Base-by-base conservation (phyloP, 2,888 invertebrate species). In the Sepioteuthis lessoniana region DNA sequence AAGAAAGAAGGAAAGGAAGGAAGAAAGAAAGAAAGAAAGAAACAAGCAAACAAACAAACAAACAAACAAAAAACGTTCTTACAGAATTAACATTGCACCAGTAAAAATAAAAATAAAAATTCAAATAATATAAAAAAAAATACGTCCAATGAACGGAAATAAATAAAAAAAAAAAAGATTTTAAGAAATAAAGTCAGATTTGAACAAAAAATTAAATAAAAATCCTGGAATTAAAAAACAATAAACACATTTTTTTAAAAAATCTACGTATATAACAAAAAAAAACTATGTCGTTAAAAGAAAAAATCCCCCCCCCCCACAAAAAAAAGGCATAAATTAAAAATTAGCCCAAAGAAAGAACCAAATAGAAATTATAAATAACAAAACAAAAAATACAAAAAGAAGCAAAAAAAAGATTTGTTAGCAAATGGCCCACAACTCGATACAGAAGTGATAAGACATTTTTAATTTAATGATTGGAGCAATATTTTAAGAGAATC, bases 391-490 rank as follows among this genome's bases (percentile, higher is more conserved):
- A n/a, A n/a, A n/a, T n/a, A n/a, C n/a, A n/a, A n/a, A n/a, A n/a
- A n/a, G n/a, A n/a, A n/a, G n/a, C n/a, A n/a, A n/a, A n/a, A 76
- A 76, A 19, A 50, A 19, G 50, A 28, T 55, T 55, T 25, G 55
- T 3, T 55, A 76, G 76, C 76, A n/a, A 35, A 13, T 35, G 76
- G n/a, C 76, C 76, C 76, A 76, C 35, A 76, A 76, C 76, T n/a
- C 76, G 76, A 76, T 76, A 76, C 35, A 35, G 13, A 76, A 76
- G n/a, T 35, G 76, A 35, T 76, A n/a, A 76, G 76, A n/a, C 76
- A 76, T n/a, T 76, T 76, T n/a, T 76, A 76, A n/a, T 76, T 76
- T n/a, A 76, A 76, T 76, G 76, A 76, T 76, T 76, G n/a, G n/a
- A 76, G n/a, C 35, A n/a, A 19, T 13, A 35, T 35, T 76, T 76